These are phyloP conservation scores for Oreocharis arfaki DNA, from an alignment of 2,113 vertebrate genomes.

Conservation along the genomic window DNA sequence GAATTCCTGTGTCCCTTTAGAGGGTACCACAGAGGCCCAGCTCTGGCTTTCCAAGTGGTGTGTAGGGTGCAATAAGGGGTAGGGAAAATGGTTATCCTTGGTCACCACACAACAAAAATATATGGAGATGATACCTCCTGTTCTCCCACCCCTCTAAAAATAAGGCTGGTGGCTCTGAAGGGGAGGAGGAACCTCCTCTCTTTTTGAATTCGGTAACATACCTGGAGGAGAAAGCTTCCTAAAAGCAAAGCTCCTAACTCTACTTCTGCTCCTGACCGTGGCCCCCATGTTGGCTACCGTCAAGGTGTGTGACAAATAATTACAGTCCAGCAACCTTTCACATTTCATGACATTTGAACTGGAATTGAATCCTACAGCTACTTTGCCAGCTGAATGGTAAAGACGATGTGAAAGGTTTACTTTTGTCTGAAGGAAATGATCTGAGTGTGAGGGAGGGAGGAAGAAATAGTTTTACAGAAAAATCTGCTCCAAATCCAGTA, in stretches of 20 bases:
- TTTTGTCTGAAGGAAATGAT: not conserved
- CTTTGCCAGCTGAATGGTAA: not conserved
- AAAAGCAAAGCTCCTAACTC: not conserved
- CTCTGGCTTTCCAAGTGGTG: not conserved
- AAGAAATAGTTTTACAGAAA: not conserved
- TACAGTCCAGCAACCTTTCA: not conserved
- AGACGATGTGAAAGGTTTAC: not conserved
- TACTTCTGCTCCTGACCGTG: not conserved
- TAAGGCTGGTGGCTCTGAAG: not conserved
- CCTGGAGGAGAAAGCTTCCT: not conserved
- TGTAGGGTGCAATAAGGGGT: not conserved
- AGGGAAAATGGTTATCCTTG: not conserved
- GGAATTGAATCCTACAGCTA: not conserved
- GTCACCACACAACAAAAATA: not conserved
- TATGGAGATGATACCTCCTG: not conserved
- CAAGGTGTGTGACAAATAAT: not conserved
- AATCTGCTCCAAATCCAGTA: not conserved
- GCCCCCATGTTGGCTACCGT: not conserved
- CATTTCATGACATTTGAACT: not conserved
- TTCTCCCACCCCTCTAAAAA: not conserved
- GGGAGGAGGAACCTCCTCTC: not conserved
- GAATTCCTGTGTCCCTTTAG: not conserved
- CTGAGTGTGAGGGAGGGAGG: not conserved
- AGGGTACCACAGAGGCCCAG: fast-evolving
- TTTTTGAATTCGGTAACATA: not conserved